These are phyloP conservation scores for Pollenia angustigena DNA, from an alignment of 2,888 invertebrate genomes.

Conservation along the genomic window DNA sequence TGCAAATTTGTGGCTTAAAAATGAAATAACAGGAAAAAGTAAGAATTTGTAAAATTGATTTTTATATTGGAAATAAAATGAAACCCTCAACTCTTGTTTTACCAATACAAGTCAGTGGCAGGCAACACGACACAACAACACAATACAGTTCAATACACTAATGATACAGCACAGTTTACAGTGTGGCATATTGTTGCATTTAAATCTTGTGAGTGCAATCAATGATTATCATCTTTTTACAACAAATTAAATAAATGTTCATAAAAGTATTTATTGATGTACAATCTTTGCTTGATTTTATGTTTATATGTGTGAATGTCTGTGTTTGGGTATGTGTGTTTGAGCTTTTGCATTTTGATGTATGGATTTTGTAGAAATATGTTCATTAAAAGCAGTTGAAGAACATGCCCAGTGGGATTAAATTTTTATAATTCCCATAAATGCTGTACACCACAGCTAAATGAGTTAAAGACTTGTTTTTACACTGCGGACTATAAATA, in stretches of 20 bases:
- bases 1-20: conserved; percentile 32
- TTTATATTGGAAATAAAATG: conserved; percentile 14
- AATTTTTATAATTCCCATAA: conserved; percentile 22
- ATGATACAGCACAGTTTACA: not conserved
- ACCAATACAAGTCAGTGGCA: not conserved
- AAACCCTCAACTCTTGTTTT: not conserved
- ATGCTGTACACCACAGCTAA: conserved; percentile 11
- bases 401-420: conserved; percentile 35
- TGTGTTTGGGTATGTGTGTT: not conserved
- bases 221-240: conserved; percentile 65
- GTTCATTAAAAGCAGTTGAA: conserved; percentile 41
- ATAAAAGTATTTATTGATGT: conserved; percentile 38
- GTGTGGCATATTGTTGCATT: conserved; percentile 45
- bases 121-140: not conserved
- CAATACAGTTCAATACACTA: not conserved
- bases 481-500: not conserved
- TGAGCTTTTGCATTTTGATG: conserved; percentile 17
- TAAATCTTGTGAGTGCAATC: conserved; percentile 67
- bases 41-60: conserved; percentile 63
- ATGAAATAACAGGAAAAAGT: not conserved
- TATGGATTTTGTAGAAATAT: conserved; percentile 9
- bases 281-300: not conserved
- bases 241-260: conserved; percentile 61
- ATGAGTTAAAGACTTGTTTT: not conserved
- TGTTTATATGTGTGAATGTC: not conserved